Base-by-base conservation (phyloP, 2,888 invertebrate genomes). In the Neoaliturus tenellus region DNA sequence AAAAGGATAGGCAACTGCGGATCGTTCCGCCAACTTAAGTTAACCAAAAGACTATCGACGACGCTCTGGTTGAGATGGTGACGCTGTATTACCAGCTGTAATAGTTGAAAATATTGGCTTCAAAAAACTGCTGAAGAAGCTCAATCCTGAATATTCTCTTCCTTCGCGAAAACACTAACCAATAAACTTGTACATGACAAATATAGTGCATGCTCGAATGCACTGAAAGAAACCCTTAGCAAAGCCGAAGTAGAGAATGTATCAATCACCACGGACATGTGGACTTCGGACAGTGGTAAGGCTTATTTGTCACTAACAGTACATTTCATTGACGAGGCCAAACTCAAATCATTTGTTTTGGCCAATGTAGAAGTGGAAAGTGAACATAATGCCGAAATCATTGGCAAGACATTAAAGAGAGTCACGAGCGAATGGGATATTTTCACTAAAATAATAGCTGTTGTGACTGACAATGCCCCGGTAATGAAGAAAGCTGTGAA, bases 71-170 rank as follows among this genome's bases (percentile, higher is more conserved):
- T 14, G 75, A 75, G 75, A 41, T 75, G 75, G 39, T 75, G 20
- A 44, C 41, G 1, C 28, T 75, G 2, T 41, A 75, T 17, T 20
- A 75, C 75, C 41, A 75, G 28, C 41, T 23, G 1, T 41, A 41
- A 75, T 75, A 23, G 75, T 75, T 17, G 75, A 41, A 75, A 75
- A 75, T 41, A n/a, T 28, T 23, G 75, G 23, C 4, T 75, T 75
- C 17, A 39, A 75, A 41, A 3, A 17, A 20, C 41, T 12, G 39
- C n/a, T n/a, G 25, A 75, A 75, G 31, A 75, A 75, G 23, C 39
- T 71, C 12, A 75, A 75, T 25, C 75, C 75, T n/a, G 75, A 41
- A 8, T 75, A 75, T 41, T 3, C 44, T 5, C 41, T 75, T 3
- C 75, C 75, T 1, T n/a, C 39, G 1, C 75, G 75, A 25, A 75